Base-by-base conservation (phyloP, 1,140 invertebrate genomes). In the Scaptomyza montana region DNA sequence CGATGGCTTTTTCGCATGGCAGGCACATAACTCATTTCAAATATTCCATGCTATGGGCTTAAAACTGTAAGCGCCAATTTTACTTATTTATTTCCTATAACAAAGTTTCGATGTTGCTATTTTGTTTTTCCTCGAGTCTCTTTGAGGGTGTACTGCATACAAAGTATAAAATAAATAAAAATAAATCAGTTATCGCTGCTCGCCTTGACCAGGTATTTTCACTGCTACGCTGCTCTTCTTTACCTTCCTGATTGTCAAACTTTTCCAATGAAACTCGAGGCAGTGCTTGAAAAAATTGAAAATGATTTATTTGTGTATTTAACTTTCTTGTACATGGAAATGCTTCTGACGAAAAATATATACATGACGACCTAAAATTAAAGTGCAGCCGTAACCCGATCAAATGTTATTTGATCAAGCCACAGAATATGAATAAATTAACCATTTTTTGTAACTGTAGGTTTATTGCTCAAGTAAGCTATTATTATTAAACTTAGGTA, bases 1-100 rank as follows among this genome's bases (percentile, higher is more conserved):
- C 28, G 41, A 9, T 33, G 51, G 39, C 61, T 39, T 33, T 75
- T 74, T 84, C 73, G 69, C 68, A 84, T 84, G 67, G 79, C 68
- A 45, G 41, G 76, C 80, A 84, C 80, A 84, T 78, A 84, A 69
- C 80, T 73, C 72, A 84, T 82, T 82, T 77, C 53, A 45, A 61
- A 46, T n/a, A 19, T 51, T 46, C 56, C 21, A 5, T 39, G 59
- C 69, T 65, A 59, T 59, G 72, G 69, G 57, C 49, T 46, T 28
- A 57, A 64, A 77, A 66, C 65, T 28, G 43, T 64, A 65, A 66
- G 64, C 56, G 66, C 62, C 46, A 57, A 49, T 63, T 43, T 41
- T 59, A 60, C 51, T 64, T 49, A 50, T 45, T 63, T 43, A 67
- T 7, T 36, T 36, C 33, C 33, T 9, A 2, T 1, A 16, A 21